phyloP scores from a whole-genome alignment of 2,113 vertebrate genomes.

The Rhinoderma darwinii region DNA sequence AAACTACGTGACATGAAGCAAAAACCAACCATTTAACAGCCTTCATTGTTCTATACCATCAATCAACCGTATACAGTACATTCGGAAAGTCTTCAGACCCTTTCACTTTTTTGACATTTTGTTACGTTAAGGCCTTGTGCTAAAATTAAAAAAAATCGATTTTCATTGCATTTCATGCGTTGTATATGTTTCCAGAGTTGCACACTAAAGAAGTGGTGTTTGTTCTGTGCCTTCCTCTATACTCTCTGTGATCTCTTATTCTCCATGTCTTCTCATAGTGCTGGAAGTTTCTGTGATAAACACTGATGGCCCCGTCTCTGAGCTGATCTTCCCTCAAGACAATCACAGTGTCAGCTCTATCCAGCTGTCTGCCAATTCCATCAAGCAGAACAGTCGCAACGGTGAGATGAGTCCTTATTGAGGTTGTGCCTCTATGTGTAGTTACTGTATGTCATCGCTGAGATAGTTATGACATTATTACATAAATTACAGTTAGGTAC shows the following conservation, averaged over 20 bases:
- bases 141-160: too few relatives aligned
- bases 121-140: too few relatives aligned
- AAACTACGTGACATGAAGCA: not conserved
- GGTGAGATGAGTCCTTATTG: constrained; percentile 73
- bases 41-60: not conserved
- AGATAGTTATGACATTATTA: not conserved
- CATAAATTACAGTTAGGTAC: too few relatives aligned
- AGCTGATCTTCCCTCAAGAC: constrained; percentile 88
- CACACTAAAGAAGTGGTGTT: not conserved
- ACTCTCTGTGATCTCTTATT: not conserved
- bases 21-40: not conserved
- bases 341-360: constrained; percentile 86
- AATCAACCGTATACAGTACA: not conserved
- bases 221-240: not conserved
- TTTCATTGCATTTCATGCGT: too few relatives aligned
- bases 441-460: not conserved
- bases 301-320: constrained; percentile 87
- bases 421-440: not conserved
- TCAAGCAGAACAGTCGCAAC: constrained; percentile 94
- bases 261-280: constrained; percentile 70
- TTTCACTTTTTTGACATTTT: too few relatives aligned
- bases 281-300: constrained; percentile 89
- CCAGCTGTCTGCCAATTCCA: constrained; percentile 88
- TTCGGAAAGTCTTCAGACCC: too few relatives aligned
- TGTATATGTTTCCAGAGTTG: not conserved